A percentile compares a stretch with the other conserved stretches of the same genome.
phyloP scores from a whole-genome alignment of 2,113 vertebrate species.

The Saimiri boliviensis region DNA sequence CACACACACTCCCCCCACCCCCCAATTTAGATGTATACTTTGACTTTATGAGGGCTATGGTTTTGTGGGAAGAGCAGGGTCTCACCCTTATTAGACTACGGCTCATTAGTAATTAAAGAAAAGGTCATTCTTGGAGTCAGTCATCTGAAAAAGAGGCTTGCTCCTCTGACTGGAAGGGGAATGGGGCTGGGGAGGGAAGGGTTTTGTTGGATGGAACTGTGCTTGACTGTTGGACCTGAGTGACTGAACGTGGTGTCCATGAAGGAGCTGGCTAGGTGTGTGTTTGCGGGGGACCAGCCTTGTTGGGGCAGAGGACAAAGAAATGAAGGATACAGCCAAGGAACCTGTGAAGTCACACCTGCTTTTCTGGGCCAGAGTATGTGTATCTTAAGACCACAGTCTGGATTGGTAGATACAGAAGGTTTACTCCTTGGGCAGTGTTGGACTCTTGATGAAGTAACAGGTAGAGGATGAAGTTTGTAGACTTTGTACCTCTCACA shows the following conservation, averaged over 20 bases:
- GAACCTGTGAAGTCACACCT: background rate
- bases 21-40: background rate
- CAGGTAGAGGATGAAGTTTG: background rate
- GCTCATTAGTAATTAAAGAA: background rate
- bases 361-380: too few relatives aligned
- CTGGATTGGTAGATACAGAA: background rate
- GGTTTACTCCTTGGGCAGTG: background rate
- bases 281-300: background rate
- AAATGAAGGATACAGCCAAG: background rate
- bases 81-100: background rate
- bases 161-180: background rate
- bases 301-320: background rate
- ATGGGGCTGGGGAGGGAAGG: background rate
- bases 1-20: accelerated
- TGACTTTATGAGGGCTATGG: background rate
- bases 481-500: background rate
- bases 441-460: background rate
- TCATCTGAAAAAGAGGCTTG: background rate
- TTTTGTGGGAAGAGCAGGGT: background rate
- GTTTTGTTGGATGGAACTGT: background rate
- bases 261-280: background rate
- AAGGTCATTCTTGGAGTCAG: background rate
- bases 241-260: background rate
- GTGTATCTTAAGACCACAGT: background rate
- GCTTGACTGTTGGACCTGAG: background rate